Evolutionary conservation across 1,140 invertebrate genomes (phyloP).

Genomic region (Cheumatopsyche charites): DNA sequence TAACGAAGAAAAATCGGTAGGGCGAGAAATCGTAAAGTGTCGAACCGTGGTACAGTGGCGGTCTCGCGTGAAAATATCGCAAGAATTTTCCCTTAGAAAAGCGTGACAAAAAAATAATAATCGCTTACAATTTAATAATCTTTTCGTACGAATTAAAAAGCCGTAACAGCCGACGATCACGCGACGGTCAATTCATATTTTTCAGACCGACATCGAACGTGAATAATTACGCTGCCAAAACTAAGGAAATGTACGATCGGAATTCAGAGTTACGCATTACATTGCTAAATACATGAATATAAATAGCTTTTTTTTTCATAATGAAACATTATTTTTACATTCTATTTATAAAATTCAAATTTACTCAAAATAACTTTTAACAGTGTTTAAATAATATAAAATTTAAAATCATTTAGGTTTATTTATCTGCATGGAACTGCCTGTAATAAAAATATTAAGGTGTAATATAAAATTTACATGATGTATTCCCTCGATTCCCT

Average conservation of each 20-base stretch:
- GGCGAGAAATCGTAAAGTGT: background rate
- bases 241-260: too few species aligned
- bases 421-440: too few species aligned
- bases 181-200: slow-evolving; percentile 9
- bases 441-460: too few species aligned
- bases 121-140: slow-evolving; percentile 26
- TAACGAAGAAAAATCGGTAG: background rate
- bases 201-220: background rate
- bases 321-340: too few species aligned
- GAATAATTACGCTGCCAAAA: background rate
- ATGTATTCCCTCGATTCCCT: background rate
- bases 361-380: too few species aligned
- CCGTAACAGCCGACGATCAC: slow-evolving; percentile 12
- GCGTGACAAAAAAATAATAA: slow-evolving; percentile 28
- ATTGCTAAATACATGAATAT: too few species aligned
- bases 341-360: too few species aligned
- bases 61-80: background rate
- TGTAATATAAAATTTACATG: too few species aligned
- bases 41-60: background rate
- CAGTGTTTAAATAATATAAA: too few species aligned
- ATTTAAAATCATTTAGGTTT: too few species aligned
- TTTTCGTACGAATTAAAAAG: slow-evolving; percentile 19
- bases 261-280: too few species aligned
- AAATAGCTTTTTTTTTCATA: too few species aligned
- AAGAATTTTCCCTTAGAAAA: background rate